These are phyloP conservation scores for Nibea albiflora DNA, from an alignment of 2,113 vertebrate genomes.

Conservation along the genomic window DNA sequence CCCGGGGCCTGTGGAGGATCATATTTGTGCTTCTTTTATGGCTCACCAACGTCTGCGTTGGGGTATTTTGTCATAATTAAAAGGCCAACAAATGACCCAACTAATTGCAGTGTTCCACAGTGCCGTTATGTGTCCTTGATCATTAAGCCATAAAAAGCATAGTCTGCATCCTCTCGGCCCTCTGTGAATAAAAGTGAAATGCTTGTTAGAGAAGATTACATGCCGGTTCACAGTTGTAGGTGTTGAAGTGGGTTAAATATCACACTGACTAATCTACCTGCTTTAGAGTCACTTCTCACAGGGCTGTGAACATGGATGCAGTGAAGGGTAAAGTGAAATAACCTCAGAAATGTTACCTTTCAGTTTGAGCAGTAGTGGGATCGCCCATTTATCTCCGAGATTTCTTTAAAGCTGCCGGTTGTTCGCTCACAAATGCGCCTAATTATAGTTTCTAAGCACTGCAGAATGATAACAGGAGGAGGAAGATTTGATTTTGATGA, in stretches of 20 bases:
- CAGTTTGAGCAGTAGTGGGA: conserved; percentile 1
- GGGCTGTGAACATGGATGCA: not conserved
- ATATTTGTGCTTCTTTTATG: conserved; percentile 79
- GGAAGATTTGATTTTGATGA: conserved; percentile 12
- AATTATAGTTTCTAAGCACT: not conserved
- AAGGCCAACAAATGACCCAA: conserved; percentile 76
- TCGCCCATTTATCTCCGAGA: not conserved
- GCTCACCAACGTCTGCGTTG: conserved; percentile 65
- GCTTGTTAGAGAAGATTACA: conserved; percentile 53
- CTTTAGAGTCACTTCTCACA: conserved; percentile 11
- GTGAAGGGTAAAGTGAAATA: conserved; percentile 12
- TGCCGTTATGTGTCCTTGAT: conserved; percentile 65
- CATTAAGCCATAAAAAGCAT: conserved; percentile 62
- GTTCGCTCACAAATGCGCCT: conserved; percentile 6
- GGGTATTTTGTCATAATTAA: conserved; percentile 71
- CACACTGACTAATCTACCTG: conserved; percentile 27
- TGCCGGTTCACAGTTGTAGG: conserved; percentile 39
- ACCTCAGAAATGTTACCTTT: not conserved
- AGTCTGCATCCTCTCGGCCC: conserved; percentile 35
- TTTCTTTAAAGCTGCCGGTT: not conserved
- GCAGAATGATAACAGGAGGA: not conserved
- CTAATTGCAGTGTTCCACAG: conserved; percentile 71
- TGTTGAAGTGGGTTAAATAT: conserved; percentile 42
- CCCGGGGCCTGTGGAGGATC: conserved; percentile 55
- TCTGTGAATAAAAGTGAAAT: conserved; percentile 43